These are phyloP conservation scores for Druceiella hillmani DNA, from an alignment of 2,888 invertebrate species.

Conservation along the genomic window DNA sequence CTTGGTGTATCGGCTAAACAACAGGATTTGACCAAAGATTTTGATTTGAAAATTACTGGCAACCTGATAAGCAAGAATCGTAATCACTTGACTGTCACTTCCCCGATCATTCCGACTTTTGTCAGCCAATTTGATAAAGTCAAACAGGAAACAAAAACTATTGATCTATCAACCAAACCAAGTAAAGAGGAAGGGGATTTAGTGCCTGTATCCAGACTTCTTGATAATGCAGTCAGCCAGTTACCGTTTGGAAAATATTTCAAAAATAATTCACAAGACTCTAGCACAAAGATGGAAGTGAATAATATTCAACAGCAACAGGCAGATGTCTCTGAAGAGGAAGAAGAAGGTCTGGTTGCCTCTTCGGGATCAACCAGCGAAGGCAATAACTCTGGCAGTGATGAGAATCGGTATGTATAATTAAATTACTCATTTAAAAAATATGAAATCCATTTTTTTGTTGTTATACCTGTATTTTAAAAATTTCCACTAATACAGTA, in stretches of 20 bases:
- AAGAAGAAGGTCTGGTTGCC: conserved; percentile 73
- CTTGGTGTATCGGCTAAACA: conserved; percentile 41
- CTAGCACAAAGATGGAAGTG: too few relatives aligned
- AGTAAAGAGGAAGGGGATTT: conserved; percentile 58
- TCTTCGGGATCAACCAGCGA: conserved; percentile 79
- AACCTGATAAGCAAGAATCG: conserved; percentile 51
- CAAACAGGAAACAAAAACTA: conserved; percentile 27
- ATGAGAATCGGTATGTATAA: conserved; percentile 71
- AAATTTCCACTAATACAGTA: too few relatives aligned
- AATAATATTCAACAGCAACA: background rate
- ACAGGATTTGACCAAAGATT: conserved; percentile 45
- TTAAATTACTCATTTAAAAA: too few relatives aligned
- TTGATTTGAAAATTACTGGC: conserved; percentile 51
- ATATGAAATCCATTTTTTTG: too few relatives aligned
- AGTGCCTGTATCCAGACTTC: conserved; percentile 69
- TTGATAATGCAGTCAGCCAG: conserved; percentile 67
- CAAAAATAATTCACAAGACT: conserved; percentile 33
- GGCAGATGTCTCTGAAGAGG: conserved; percentile 32
- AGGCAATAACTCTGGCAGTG: conserved; percentile 77
- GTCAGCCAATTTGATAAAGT: conserved; percentile 13
- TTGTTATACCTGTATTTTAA: too few relatives aligned
- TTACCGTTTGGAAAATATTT: conserved; percentile 62
- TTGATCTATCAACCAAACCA: conserved; percentile 31
- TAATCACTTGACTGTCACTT: background rate
- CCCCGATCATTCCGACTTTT: conserved; percentile 25